These are phyloP conservation scores for Phengaris arion DNA, from an alignment of 2,888 invertebrate species.

Conservation along the genomic window DNA sequence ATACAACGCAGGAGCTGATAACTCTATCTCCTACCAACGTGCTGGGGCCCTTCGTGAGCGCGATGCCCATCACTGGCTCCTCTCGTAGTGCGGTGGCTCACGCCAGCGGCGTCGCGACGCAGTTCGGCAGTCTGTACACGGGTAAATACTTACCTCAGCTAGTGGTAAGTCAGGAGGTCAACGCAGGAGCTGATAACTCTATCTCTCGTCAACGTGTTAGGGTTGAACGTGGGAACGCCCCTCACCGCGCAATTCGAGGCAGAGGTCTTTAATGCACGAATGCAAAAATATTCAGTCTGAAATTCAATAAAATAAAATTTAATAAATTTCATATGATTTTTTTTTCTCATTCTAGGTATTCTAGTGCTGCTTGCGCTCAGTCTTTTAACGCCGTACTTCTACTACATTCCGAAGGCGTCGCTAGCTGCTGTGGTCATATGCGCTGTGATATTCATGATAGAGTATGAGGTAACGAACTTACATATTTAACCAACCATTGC, in stretches of 20 bases:
- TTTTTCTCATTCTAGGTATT: conserved; percentile 75
- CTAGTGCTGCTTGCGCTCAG: conserved; percentile 91
- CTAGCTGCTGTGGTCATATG: conserved; percentile 96
- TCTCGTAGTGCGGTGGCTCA: conserved; percentile 94
- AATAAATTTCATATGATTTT: neutral
- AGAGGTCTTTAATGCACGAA: too few relatives aligned
- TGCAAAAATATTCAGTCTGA: neutral
- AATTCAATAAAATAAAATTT: neutral
- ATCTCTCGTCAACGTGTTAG: conserved; percentile 90
- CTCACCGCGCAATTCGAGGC: too few relatives aligned
- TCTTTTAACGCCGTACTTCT: conserved; percentile 92
- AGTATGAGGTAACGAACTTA: conserved; percentile 83
- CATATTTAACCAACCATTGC: neutral
- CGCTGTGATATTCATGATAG: conserved; percentile 97
- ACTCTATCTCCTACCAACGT: conserved; percentile 92
- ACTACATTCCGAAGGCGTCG: conserved; percentile 92
- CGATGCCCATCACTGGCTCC: conserved; percentile 95
- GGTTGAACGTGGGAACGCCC: conserved; percentile 81
- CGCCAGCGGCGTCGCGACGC: conserved; percentile 95
- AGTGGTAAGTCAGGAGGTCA: conserved; percentile 83
- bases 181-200: conserved; percentile 94
- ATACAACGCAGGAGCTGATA: conserved; percentile 93
- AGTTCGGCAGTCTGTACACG: conserved; percentile 64
- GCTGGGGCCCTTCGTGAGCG: conserved; percentile 91
- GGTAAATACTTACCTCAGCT: neutral